Evolutionary conservation across 2,888 invertebrate genomes (phyloP).

Genomic region (Ischnura elegans): DNA sequence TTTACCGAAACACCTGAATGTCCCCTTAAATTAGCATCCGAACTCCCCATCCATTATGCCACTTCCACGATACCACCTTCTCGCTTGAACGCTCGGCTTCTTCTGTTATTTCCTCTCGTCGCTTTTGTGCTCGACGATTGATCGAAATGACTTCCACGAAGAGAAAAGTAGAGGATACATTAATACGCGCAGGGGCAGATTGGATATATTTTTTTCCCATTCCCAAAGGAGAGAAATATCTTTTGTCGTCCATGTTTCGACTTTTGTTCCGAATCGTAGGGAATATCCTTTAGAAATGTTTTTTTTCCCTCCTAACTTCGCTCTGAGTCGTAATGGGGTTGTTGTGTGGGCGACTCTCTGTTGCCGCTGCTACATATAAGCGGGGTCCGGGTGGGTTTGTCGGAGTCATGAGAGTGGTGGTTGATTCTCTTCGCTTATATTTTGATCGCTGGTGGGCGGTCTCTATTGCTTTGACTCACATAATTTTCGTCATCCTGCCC

Average conservation of each 20-base stretch:
- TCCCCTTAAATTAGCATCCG: not conserved
- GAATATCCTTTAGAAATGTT: not conserved
- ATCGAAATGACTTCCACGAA: not conserved
- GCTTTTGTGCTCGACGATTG: not conserved
- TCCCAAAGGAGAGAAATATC: not conserved
- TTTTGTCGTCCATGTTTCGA: not conserved
- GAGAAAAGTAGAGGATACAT: not conserved
- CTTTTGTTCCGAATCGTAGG: conserved; percentile 25
- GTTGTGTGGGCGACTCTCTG: not conserved
- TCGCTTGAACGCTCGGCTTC: conserved; percentile 9
- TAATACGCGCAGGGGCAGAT: not conserved
- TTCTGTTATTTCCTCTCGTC: conserved; percentile 24
- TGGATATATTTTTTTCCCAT: not conserved
- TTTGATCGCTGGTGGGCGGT: conserved; percentile 48
- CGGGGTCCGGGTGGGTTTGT: not conserved
- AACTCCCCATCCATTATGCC: conserved; percentile 1
- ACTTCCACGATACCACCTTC: not conserved
- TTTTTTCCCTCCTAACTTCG: not conserved
- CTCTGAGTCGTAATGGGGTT: not conserved
- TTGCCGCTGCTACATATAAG: not conserved
- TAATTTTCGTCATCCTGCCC: conserved; percentile 61
- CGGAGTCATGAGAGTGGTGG: not conserved
- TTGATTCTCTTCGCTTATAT: conserved; percentile 36
- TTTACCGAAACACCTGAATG: not conserved
- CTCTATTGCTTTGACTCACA: conserved; percentile 43